A percentile compares a stretch with the other conserved stretches of the same genome.
These are phyloP conservation scores for Lathamus discolor DNA, from an alignment of 2,113 vertebrate species.

Conservation along the genomic window DNA sequence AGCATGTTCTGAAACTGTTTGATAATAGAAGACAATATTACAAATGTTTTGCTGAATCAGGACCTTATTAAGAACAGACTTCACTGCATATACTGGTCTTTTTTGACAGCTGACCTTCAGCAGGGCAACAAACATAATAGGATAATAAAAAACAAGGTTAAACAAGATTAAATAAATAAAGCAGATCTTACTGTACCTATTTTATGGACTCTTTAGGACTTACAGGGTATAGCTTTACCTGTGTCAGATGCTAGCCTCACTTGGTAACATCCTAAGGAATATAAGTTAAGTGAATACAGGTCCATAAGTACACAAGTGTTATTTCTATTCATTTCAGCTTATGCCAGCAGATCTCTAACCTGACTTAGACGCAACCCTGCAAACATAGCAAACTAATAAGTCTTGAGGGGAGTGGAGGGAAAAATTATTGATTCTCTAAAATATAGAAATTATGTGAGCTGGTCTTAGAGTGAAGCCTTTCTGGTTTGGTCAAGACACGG, in stretches of 20 bases:
- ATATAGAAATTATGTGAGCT: neutral
- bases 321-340: neutral
- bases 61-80: neutral
- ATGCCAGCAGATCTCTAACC: neutral
- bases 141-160: neutral
- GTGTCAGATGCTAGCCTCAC: neutral
- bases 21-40: neutral
- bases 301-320: neutral
- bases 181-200: neutral
- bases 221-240: neutral
- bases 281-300: neutral
- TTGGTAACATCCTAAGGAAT: neutral
- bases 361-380: neutral
- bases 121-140: neutral
- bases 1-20: neutral
- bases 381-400: neutral
- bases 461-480: neutral
- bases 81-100: neutral
- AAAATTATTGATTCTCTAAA: neutral
- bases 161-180: neutral
- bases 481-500: neutral
- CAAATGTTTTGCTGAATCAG: neutral
- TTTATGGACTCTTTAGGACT: neutral
- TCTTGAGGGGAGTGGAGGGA: fast-evolving
- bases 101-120: neutral